Evolutionary conservation across 1,140 invertebrate species (phyloP).

Genomic region (Trinorchestia longiramus): DNA sequence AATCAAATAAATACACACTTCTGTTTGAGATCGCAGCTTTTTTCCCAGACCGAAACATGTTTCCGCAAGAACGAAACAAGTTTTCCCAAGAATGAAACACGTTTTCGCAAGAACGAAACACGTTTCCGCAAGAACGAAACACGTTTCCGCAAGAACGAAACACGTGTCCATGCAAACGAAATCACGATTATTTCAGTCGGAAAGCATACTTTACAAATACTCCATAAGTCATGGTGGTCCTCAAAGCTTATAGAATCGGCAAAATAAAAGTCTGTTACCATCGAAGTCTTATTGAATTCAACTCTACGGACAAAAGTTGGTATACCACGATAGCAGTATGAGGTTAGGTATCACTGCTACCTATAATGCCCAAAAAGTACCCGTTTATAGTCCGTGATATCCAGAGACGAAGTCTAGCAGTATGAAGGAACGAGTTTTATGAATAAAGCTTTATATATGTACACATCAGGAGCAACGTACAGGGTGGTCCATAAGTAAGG

Average conservation of each 20-base stretch:
- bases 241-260: neutral
- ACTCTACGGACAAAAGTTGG: neutral
- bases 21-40: neutral
- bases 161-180: too few species aligned
- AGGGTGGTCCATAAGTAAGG: too few species aligned
- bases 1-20: neutral
- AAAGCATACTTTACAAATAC: neutral
- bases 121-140: neutral
- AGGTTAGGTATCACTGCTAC: neutral
- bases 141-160: neutral
- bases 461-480: too few species aligned
- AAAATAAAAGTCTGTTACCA: neutral
- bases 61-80: neutral
- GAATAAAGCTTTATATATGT: too few species aligned
- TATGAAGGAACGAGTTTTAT: too few species aligned
- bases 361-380: neutral
- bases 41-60: neutral
- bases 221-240: neutral
- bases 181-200: too few species aligned
- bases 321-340: neutral
- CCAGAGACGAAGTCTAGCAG: neutral
- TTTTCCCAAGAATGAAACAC: neutral
- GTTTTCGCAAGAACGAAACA: neutral
- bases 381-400: neutral
- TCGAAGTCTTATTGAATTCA: neutral